These are phyloP conservation scores for Saccopteryx leptura DNA, from an alignment of 2,113 vertebrate genomes.

Conservation along the genomic window DNA sequence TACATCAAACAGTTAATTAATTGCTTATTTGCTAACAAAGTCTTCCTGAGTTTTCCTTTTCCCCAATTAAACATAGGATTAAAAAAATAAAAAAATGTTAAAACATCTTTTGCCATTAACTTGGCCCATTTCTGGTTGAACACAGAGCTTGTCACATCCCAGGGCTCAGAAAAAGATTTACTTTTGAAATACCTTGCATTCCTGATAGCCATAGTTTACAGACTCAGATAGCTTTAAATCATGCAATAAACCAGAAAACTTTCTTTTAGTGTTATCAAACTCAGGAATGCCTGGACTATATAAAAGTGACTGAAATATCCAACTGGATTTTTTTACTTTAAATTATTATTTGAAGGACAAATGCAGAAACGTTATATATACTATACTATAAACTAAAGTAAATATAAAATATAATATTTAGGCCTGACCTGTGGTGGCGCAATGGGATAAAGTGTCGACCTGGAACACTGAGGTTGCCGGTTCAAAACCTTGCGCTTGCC, in stretches of 20 bases:
- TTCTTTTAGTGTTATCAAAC: constrained; percentile 37
- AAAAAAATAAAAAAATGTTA: background rate
- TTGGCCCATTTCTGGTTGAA: background rate
- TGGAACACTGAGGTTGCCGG: too few relatives aligned
- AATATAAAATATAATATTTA: background rate
- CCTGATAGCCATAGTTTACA: background rate
- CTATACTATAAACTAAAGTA: background rate
- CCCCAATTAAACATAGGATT: background rate
- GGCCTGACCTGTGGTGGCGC: too few relatives aligned
- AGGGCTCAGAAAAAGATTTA: background rate
- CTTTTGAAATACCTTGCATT: constrained; percentile 47
- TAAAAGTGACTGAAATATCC: constrained; percentile 44
- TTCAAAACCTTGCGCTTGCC: too few relatives aligned
- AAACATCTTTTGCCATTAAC: background rate
- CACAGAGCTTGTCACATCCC: background rate
- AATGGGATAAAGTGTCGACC: too few relatives aligned
- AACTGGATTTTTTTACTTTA: constrained; percentile 12
- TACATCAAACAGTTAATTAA: background rate
- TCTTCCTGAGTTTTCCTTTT: background rate
- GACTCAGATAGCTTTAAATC: background rate
- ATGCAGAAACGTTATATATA: background rate
- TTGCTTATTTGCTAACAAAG: background rate
- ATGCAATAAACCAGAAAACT: background rate
- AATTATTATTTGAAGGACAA: constrained; percentile 36
- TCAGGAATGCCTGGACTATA: background rate